Evolutionary conservation across 2,888 invertebrate genomes (phyloP).

Genomic region (Lithophane socia): DNA sequence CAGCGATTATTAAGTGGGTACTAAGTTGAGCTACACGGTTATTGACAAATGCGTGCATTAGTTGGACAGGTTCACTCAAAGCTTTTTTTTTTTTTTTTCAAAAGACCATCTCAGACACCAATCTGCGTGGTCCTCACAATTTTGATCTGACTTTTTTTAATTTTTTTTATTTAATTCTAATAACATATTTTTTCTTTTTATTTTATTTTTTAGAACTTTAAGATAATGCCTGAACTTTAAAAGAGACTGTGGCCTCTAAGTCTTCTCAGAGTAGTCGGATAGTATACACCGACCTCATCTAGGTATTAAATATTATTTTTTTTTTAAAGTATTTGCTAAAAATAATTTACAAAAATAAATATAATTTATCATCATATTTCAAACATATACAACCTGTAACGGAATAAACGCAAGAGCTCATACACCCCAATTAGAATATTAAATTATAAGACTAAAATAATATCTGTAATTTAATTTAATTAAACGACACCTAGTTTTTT

Average conservation of each 20-base stretch:
- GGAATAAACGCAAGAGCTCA: too few species aligned
- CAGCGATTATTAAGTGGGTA: neutral
- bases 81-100: neutral
- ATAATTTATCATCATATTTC: neutral
- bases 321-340: neutral
- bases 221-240: neutral
- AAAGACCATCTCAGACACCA: neutral
- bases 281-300: neutral
- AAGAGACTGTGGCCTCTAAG: neutral
- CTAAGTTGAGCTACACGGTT: neutral
- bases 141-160: neutral
- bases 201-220: too few species aligned
- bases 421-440: too few species aligned
- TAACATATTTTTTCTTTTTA: too few species aligned
- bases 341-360: neutral
- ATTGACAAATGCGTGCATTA: neutral
- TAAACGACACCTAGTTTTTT: too few species aligned
- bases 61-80: neutral
- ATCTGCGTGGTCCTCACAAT: neutral
- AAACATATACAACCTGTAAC: too few species aligned
- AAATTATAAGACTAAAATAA: too few species aligned
- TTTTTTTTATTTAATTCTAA: too few species aligned
- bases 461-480: too few species aligned
- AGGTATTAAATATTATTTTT: neutral
- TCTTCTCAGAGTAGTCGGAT: neutral